Percentiles rank a stretch among this genome's conserved stretches.
These are phyloP conservation scores for Deladenus siricidicola DNA, from an alignment of 2,888 invertebrate species.

Conservation along the genomic window DNA sequence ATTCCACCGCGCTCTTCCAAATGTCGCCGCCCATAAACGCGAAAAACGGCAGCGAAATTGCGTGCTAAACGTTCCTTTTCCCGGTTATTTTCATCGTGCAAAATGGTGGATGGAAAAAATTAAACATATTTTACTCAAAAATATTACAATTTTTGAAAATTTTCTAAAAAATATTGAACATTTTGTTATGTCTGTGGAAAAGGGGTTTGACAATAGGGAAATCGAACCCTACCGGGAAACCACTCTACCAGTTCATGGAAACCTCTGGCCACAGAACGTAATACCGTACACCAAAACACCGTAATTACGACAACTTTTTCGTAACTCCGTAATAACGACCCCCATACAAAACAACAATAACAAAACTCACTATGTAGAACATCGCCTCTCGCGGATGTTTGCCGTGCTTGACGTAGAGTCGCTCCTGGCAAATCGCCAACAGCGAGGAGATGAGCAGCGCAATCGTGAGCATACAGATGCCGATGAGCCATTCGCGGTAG, in stretches of 20 bases:
- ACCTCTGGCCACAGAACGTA: too few relatives aligned
- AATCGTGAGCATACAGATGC: constrained; percentile 65
- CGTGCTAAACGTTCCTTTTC: too few relatives aligned
- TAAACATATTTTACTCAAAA: too few relatives aligned
- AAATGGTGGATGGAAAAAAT: neutral
- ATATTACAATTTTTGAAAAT: too few relatives aligned
- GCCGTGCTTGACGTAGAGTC: constrained; percentile 62
- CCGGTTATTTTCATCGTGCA: too few relatives aligned
- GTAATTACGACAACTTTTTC: too few relatives aligned
- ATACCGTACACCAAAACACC: too few relatives aligned
- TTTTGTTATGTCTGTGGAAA: neutral
- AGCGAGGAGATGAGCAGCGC: constrained; percentile 84
- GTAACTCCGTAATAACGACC: too few relatives aligned
- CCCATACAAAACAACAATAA: too few relatives aligned
- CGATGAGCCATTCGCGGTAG: constrained; percentile 47
- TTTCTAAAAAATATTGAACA: neutral
- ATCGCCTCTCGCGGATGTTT: constrained; percentile 71
- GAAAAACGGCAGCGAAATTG: constrained; percentile 81
- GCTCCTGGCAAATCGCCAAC: constrained; percentile 58
- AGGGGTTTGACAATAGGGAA: too few relatives aligned
- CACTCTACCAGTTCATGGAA: too few relatives aligned
- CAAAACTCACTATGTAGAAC: constrained; percentile 59
- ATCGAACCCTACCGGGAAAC: too few relatives aligned
- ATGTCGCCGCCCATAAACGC: constrained; percentile 71
- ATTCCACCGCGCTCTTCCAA: constrained; percentile 67